Conservation (phyloP, 2,888 invertebrate species). For the Ethmia dodecea region DNA sequence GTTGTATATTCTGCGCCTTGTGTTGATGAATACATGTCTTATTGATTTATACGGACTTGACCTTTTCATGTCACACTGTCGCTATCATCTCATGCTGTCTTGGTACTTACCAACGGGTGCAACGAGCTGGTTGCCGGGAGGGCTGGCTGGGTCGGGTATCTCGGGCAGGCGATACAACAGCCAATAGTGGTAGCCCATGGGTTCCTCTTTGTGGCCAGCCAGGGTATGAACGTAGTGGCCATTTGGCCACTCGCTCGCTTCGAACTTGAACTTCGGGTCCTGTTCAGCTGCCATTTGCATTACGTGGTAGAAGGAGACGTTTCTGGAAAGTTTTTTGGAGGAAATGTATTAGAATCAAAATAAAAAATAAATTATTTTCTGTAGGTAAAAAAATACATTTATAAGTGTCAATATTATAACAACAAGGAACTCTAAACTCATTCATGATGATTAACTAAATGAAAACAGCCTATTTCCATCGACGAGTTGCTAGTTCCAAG, state of each 20-base stretch:
- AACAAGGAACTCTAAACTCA: too few species aligned
- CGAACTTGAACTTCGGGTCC: conserved; percentile 84
- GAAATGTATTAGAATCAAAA: too few species aligned
- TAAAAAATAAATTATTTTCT: too few species aligned
- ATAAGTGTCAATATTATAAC: too few species aligned
- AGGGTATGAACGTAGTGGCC: conserved; percentile 94
- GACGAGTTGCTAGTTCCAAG: too few species aligned
- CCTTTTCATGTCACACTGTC: too few species aligned
- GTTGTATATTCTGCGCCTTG: background rate
- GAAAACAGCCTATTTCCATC: too few species aligned
- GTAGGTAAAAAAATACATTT: too few species aligned
- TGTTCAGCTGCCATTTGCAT: conserved; percentile 92
- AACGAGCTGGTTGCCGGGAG: conserved; percentile 91
- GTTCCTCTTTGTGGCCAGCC: conserved; percentile 87
- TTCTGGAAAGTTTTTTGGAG: too few species aligned
- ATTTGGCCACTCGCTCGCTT: conserved; percentile 93
- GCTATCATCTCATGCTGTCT: too few species aligned
- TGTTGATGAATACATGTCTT: background rate
- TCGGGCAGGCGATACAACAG: conserved; percentile 89
- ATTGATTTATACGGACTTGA: too few species aligned
- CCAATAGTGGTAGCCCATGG: conserved; percentile 94
- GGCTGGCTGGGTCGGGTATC: conserved; percentile 86
- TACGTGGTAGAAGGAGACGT: conserved; percentile 82
- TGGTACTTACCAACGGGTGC: conserved; percentile 87
- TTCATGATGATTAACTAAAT: too few species aligned